Conservation (phyloP, 1,140 invertebrate species). For the Stenopsyche tienmushanensis region DNA sequence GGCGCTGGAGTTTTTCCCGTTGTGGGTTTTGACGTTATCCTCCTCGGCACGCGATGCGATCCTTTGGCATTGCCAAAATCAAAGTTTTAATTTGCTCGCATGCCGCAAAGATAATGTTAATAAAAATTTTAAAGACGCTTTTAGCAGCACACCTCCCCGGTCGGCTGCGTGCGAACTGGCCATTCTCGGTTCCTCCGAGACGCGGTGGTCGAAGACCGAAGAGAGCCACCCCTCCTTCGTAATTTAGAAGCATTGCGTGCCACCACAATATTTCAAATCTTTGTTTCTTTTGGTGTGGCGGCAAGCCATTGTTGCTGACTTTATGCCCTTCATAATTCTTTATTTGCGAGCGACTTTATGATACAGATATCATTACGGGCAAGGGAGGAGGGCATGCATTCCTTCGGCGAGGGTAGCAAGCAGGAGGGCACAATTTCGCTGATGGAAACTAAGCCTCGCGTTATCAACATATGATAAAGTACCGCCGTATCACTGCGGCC, state of each 20-base stretch:
- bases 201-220: not conserved
- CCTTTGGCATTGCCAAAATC: not conserved
- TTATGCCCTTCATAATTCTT: constrained; percentile 41
- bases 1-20: too few relatives aligned
- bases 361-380: constrained; percentile 39
- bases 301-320: constrained; percentile 32
- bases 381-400: not conserved
- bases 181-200: not conserved
- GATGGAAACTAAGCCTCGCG: not conserved
- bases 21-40: too few relatives aligned
- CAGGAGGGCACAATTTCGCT: not conserved
- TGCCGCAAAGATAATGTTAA: not conserved
- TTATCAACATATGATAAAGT: not conserved
- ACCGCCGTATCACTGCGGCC: not conserved
- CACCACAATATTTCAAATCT: constrained; percentile 38
- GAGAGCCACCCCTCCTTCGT: too few relatives aligned
- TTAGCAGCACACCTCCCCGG: not conserved
- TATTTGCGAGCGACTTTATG: constrained; percentile 40
- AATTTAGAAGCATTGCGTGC: constrained; percentile 40
- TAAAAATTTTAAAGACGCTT: constrained; percentile 19
- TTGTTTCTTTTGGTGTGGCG: constrained; percentile 31
- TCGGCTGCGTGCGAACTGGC: constrained; percentile 4
- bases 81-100: not conserved
- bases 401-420: not conserved
- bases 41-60: not conserved